Percentiles rank a stretch among this genome's conserved stretches.
Evolutionary conservation across 1,140 invertebrate species (phyloP).

Genomic region (Lepeophtheirus salmonis): DNA sequence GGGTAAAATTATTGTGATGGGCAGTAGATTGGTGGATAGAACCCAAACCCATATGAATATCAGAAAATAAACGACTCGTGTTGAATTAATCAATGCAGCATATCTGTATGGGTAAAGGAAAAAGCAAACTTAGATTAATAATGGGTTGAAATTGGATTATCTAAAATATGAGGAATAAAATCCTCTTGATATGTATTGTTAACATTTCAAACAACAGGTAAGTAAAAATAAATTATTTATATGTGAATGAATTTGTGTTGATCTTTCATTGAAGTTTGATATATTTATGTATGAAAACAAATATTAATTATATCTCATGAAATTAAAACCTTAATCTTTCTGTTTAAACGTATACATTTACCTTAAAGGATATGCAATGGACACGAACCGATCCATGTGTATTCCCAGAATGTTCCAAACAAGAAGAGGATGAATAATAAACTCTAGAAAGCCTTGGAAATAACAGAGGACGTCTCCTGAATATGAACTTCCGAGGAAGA

Average conservation of each 20-base stretch:
- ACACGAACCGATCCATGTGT: conserved; percentile 11
- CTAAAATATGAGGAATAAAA: too few species aligned
- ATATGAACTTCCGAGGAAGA: not conserved
- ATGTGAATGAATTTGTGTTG: too few species aligned
- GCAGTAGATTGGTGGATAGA: not conserved
- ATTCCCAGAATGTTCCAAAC: conserved; percentile 10
- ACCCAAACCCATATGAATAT: conserved; percentile 2
- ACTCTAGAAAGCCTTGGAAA: conserved; percentile 7
- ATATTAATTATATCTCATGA: too few species aligned
- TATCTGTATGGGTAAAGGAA: not conserved
- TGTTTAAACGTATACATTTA: not conserved
- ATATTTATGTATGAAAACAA: too few species aligned
- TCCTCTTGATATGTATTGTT: too few species aligned
- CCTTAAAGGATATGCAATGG: conserved; percentile 14
- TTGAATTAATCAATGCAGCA: not conserved
- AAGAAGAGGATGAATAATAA: not conserved
- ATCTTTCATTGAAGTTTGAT: too few species aligned
- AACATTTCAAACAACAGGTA: too few species aligned
- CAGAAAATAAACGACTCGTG: not conserved
- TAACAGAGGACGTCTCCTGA: not conserved
- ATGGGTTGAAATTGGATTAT: too few species aligned
- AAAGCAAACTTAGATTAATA: too few species aligned
- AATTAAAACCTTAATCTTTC: too few species aligned
- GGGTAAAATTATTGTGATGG: not conserved
- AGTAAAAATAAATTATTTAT: too few species aligned